A percentile compares a stretch with the other conserved stretches of the same genome.
These are phyloP conservation scores for Hoplodrina ambigua DNA, from an alignment of 2,888 invertebrate genomes.

Conservation along the genomic window DNA sequence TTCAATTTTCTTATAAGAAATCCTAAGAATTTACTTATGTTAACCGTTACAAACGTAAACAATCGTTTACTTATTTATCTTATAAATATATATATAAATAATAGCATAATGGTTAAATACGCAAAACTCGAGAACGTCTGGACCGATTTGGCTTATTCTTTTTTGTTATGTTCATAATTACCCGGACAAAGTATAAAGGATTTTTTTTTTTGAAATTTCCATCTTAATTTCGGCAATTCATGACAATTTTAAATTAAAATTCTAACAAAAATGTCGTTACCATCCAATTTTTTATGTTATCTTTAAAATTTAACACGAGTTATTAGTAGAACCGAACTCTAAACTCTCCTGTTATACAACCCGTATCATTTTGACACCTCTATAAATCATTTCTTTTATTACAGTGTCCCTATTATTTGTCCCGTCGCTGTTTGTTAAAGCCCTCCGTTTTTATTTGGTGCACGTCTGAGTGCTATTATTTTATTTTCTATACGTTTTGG, in stretches of 20 bases:
- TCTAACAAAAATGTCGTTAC: neutral
- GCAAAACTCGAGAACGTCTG: too few relatives aligned
- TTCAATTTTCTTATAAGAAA: neutral
- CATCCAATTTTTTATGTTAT: neutral
- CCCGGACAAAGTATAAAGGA: too few relatives aligned
- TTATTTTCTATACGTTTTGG: constrained; percentile 59
- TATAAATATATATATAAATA: too few relatives aligned
- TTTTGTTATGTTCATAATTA: too few relatives aligned
- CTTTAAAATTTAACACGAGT: constrained; percentile 13
- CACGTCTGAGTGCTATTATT: constrained; percentile 68
- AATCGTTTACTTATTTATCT: neutral
- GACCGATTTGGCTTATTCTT: too few relatives aligned
- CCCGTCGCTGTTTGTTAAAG: constrained; percentile 74
- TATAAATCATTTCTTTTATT: constrained; percentile 87
- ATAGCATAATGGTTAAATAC: too few relatives aligned
- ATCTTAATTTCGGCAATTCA: too few relatives aligned
- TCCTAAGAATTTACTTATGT: neutral
- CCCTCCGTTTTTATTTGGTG: constrained; percentile 72
- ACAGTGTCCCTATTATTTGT: constrained; percentile 77
- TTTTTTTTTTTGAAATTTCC: neutral
- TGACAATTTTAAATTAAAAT: too few relatives aligned
- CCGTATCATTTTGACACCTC: constrained; percentile 77
- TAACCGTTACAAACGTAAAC: neutral
- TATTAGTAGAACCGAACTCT: constrained; percentile 12
- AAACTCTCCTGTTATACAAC: constrained; percentile 57